Conservation (phyloP, 2,888 invertebrate species). For the Zhuqinia jingwanae region DNA sequence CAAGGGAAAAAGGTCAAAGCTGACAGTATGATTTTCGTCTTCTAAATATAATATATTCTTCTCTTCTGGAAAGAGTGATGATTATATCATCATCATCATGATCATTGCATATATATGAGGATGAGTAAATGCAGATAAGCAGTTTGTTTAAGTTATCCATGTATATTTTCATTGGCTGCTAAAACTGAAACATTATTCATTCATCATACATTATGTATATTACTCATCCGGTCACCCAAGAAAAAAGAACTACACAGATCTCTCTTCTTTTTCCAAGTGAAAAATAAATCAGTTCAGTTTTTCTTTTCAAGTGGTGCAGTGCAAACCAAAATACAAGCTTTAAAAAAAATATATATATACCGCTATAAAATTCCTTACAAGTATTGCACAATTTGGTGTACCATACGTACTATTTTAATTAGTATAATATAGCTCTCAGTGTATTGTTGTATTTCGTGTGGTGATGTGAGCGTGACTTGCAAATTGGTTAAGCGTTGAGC, state of each 20-base stretch:
- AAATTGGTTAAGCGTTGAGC: no score
- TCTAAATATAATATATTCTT: neutral
- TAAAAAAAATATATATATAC: neutral
- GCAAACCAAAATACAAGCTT: no score
- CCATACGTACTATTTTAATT: no score
- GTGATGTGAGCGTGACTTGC: no score
- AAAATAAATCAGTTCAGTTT: conserved; percentile 14
- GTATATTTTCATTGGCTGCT: neutral
- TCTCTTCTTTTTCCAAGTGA: neutral
- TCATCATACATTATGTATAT: neutral
- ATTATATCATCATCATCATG: no score
- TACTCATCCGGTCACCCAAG: neutral
- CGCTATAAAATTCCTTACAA: neutral
- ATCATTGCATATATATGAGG: neutral
- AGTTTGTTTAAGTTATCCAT: neutral
- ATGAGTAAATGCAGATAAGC: conserved; percentile 7
- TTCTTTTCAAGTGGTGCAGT: neutral
- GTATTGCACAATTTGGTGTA: no score
- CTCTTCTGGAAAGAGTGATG: neutral
- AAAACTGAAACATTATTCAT: neutral
- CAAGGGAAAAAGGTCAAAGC: neutral
- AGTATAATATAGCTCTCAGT: no score
- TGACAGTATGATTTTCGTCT: neutral
- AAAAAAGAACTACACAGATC: neutral
- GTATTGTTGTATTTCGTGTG: no score